Evolutionary conservation across 2,888 invertebrate species (phyloP).

Genomic region (Chorisops tibialis): DNA sequence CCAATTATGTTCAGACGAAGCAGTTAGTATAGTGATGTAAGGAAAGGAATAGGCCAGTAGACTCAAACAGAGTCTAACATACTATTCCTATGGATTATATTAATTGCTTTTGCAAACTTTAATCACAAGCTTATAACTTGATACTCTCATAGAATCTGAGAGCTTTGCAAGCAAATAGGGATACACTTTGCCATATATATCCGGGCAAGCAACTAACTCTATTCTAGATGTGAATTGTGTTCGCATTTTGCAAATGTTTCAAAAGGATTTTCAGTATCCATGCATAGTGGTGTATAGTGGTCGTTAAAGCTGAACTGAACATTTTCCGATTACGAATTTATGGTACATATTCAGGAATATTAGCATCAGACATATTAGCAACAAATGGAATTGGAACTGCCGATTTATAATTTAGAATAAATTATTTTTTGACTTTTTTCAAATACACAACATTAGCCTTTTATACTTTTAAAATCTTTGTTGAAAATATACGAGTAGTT

Average conservation of each 20-base stretch:
- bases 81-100: slow-evolving; percentile 22
- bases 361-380: no score
- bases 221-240: background rate
- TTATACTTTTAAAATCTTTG: no score
- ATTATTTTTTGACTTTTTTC: no score
- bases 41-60: background rate
- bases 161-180: slow-evolving; percentile 10
- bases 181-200: background rate
- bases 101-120: slow-evolving; percentile 31
- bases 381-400: no score
- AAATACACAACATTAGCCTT: no score
- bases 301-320: no score
- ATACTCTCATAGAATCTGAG: slow-evolving; percentile 19
- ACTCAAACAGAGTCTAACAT: background rate
- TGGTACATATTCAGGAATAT: no score
- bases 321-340: no score
- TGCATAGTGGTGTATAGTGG: background rate
- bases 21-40: slow-evolving; percentile 8
- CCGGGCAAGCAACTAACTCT: background rate
- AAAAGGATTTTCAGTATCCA: slow-evolving; percentile 2
- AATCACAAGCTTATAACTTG: slow-evolving; percentile 26
- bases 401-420: no score
- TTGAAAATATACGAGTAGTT: no score
- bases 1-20: slow-evolving; percentile 6
- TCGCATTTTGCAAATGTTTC: background rate